Evolutionary conservation across 2,888 invertebrate species (phyloP).

Genomic region (Acronicta alni): DNA sequence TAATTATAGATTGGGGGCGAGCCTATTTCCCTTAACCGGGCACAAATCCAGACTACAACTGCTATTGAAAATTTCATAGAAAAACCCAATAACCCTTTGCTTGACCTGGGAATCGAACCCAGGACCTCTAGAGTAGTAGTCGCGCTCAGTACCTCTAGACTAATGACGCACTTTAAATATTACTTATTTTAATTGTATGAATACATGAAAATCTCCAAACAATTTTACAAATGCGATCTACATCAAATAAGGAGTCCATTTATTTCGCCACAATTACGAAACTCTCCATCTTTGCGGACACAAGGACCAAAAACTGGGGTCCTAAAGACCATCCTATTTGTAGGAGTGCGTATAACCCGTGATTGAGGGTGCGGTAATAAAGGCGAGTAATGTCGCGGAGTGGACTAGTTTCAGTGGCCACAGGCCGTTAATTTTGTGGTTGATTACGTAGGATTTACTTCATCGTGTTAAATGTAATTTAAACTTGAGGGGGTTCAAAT

Average conservation of each 20-base stretch:
- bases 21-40: too few relatives aligned
- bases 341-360: conserved; percentile 30
- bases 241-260: conserved; percentile 34
- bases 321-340: conserved; percentile 33
- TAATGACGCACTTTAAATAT: too few relatives aligned
- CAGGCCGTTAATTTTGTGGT: conserved; percentile 35
- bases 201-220: conserved; percentile 2
- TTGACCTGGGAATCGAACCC: too few relatives aligned
- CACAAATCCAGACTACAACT: too few relatives aligned
- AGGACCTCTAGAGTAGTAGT: too few relatives aligned
- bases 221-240: conserved; percentile 28
- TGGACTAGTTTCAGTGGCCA: conserved; percentile 34
- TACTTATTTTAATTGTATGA: too few relatives aligned
- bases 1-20: too few relatives aligned
- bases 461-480: too few relatives aligned
- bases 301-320: conserved; percentile 22
- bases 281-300: conserved; percentile 15
- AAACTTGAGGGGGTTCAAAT: conserved; percentile 8
- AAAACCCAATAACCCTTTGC: too few relatives aligned
- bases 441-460: conserved; percentile 23
- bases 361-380: conserved; percentile 50
- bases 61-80: too few relatives aligned
- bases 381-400: conserved; percentile 34
- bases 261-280: conserved; percentile 25
- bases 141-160: too few relatives aligned